A percentile compares a stretch with the other conserved stretches of the same genome.
phyloP scores from a whole-genome alignment of 2,113 vertebrate species.

The Pongo pygmaeus region DNA sequence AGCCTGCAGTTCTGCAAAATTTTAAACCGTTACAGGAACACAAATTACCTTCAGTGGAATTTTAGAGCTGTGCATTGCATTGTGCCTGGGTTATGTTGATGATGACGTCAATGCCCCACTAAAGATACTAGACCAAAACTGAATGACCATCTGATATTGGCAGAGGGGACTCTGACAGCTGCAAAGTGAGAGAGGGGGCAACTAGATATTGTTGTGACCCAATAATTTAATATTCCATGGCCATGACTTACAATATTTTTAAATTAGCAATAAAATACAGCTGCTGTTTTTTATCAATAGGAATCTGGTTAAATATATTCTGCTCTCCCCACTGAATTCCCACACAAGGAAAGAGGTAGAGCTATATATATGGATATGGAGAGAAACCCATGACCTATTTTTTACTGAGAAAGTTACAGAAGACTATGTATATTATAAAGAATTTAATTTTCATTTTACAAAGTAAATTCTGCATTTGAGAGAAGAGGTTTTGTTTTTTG shows the following conservation, averaged over 20 bases:
- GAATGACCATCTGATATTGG: not conserved
- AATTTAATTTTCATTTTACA: not conserved
- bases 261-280: not conserved
- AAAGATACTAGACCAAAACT: not conserved
- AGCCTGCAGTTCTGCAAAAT: not conserved
- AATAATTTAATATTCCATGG: too few species aligned
- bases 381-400: not conserved
- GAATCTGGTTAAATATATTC: not conserved
- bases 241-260: not conserved
- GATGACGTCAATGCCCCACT: not conserved
- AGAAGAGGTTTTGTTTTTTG: not conserved
- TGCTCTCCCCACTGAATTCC: not conserved
- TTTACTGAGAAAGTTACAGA: not conserved
- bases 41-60: not conserved
- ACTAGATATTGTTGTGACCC: too few species aligned
- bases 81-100: not conserved
- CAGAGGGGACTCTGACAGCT: too few species aligned
- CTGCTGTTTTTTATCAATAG: not conserved
- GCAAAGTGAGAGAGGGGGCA: not conserved
- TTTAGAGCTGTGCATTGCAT: not conserved
- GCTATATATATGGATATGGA: too few species aligned
- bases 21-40: not conserved
- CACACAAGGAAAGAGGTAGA: not conserved
- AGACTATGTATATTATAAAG: not conserved
- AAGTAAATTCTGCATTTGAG: not conserved